Evolutionary conservation across 2,113 vertebrate genomes (phyloP).

Genomic region (Microcebus ravelobensis): DNA sequence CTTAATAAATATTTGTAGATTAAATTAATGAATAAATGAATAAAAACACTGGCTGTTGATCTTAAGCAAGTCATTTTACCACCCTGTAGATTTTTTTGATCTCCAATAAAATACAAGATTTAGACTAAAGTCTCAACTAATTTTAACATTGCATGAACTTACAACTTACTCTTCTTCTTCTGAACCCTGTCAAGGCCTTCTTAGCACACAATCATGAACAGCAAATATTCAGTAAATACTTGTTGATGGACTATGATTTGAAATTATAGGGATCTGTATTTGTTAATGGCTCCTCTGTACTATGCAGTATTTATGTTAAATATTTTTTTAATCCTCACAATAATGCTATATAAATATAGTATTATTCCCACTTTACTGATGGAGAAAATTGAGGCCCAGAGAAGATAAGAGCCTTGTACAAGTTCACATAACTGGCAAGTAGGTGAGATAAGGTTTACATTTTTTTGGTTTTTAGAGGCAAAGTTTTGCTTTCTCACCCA

Average conservation of each 20-base stretch:
- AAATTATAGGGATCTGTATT: not conserved
- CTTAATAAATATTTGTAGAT: not conserved
- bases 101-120: not conserved
- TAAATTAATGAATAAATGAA: not conserved
- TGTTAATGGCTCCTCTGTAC: not conserved
- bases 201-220: not conserved
- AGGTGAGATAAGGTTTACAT: not conserved
- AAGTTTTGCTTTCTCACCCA: too few relatives aligned
- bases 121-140: not conserved
- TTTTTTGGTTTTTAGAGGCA: too few relatives aligned
- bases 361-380: not conserved
- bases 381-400: not conserved
- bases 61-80: not conserved
- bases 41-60: not conserved
- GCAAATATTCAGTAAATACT: not conserved
- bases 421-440: not conserved
- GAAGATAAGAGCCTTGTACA: not conserved
- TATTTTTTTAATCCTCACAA: constrained; percentile 13
- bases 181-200: not conserved
- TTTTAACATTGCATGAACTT: constrained; percentile 3
- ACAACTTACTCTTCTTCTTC: not conserved
- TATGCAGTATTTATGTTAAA: not conserved
- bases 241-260: not conserved
- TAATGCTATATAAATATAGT: not conserved
- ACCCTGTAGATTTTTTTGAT: not conserved